Evolutionary conservation across 2,888 invertebrate genomes (phyloP), one percentile per base, ranked within the genome.

Genomic region (Leucophora obtusa): DNA sequence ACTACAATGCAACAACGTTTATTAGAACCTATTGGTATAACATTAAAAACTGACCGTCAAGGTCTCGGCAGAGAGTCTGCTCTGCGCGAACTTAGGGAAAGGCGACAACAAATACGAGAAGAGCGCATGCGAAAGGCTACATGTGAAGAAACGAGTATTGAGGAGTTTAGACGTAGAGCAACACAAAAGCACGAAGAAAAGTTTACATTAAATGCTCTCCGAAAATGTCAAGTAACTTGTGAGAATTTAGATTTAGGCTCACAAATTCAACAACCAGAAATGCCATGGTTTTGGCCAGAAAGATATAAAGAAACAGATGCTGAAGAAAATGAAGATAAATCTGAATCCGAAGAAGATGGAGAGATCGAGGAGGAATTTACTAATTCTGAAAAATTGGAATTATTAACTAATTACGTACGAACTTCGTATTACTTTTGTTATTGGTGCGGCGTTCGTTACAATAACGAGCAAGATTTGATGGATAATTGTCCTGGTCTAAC

Each of bases 371-470:
- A 86, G 0, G 85, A 83, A 4, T 90, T 85, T 73, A 86, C 85
- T 50, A 85, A 90, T 1, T 85, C 85, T 47, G 94, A 94, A 85
- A 93, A 93, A 87, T 87, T 95, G 43, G 92, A 93, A 83, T 91
- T 93, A 81, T 84, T 95, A 5, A 91, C 93, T 0, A 88, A 90
- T 33, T 95, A 96, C 88, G 89, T 96, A 70, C 91, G 96, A 73
- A 91, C 91, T n/a, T 92, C 92, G 47, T 93, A 96, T 88, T 91
- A 91, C 71, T 96, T 95, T 88, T 96, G 96, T 87, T 92, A 95
- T 66, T 96, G 95, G 94, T 96, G 96, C 91, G 95, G 94, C 11
- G 92, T 93, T 6, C 92, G 92, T 60, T 95, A 92, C 88, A 91
- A 93, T 76, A 93, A 93, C 89, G 89, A 89, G 62, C 91, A 92